Base-by-base conservation (phyloP, 2,113 vertebrate genomes). In the Rissa tridactyla region DNA sequence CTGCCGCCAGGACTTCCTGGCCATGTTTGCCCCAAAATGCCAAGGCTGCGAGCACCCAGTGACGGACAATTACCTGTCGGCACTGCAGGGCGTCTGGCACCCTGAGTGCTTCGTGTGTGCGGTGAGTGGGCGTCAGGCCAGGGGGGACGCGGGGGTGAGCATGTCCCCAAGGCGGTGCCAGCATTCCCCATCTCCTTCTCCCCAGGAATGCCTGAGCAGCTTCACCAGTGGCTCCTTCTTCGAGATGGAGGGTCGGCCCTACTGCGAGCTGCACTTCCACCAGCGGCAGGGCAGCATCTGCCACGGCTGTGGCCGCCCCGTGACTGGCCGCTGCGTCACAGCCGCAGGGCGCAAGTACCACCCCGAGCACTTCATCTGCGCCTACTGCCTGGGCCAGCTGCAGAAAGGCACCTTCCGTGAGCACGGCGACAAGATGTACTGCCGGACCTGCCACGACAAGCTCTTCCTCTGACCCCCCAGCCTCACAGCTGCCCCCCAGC, bases 341-440 rank as follows among this genome's bases (percentile, higher is more conserved):
- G 99, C 99, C 7, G 73, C 98, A 2, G 98, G 98, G 34, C 96
- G 73, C 97, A 99, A 97, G 94, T 99, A 99, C 97, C 99, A 99
- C 90, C 99, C 99, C 0, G 99, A 99, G 98, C 99, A 99, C 96
- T 99, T 99, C 17, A 89, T 98, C 77, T 99, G 99, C 1, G 88
- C 98, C 71, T 99, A 99, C 96, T 99, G 99, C 93, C 98, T 98
- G 93, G 92, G 97, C 7, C 99, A 98, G 97, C 97, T 99, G 97
- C 98, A 97, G 17, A 99, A 99, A 72, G 99, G 99, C 40, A 93
- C 98, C 91, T 98, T 99, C 96, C 98, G 92, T 8, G 99, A 99
- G 94, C 78, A 90, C 2, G 96, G 81, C 0, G 93, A 97, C 66
- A 99, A 99, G 94, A 98, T 99, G 16, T 99, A 99, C 86, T 99